Evolutionary conservation across 2,888 invertebrate genomes (phyloP), one percentile per base, ranked within the genome.

Genomic region (Eupithecia subfuscata): DNA sequence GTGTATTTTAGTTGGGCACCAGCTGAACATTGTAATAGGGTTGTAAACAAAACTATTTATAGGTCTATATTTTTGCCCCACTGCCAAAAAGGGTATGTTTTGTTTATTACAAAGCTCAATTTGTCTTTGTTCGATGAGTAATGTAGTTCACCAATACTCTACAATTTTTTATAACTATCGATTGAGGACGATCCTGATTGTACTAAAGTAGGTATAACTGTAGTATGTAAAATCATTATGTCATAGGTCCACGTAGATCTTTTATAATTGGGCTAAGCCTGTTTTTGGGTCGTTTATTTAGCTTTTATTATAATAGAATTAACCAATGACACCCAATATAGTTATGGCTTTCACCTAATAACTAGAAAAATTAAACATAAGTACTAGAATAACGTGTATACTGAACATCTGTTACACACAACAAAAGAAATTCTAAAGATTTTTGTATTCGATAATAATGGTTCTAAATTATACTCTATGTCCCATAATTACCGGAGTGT

Each of bases 391-490:
- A 37, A n/a, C 22, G 67, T 40, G 40, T 67, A 40, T 5, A 18
- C n/a, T 22, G 12, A 22, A 22, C 43, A 43, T 22, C n/a, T 37
- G 40, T 67, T 22, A 22, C 43, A 68, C 43, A 68, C 43, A 14
- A 60, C 22, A 72, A 76, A 67, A n/a, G 12, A 43, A n/a, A n/a
- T n/a, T 25, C 56, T 18, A 65, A 70, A 72, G 63, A 64, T 52
- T 45, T 71, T 71, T 37, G 2, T 67, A 73, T 74, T 37, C 69
- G 18, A 52, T 70, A 71, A 75, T 78, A 56, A 74, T 75, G 63
- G 74, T 22, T 22, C 78, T 73, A 77, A 81, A 79, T 78, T 80
- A 79, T 80, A 79, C 79, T 67, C 74, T 67, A 14, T 75, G 68
- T 71, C 75, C 67, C 40, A 75, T 81, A 78, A 80, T 80, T 78